Evolutionary conservation across 2,888 invertebrate genomes (phyloP).

Genomic region (Margaritifera margaritifera): DNA sequence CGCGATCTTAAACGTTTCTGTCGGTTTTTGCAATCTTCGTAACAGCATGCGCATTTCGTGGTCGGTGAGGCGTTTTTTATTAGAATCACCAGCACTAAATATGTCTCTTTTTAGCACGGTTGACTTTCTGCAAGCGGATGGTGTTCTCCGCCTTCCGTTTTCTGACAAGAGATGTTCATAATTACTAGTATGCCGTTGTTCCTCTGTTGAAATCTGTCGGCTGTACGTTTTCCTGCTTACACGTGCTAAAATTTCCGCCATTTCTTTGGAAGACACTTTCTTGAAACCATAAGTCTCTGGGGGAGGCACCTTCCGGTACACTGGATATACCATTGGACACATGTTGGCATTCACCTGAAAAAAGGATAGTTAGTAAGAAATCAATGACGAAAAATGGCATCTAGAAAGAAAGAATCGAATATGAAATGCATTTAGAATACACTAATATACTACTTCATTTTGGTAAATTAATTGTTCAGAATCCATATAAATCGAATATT

Average conservation of each 20-base stretch:
- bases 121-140: slow-evolving; percentile 34
- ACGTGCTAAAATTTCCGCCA: slow-evolving; percentile 42
- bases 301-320: slow-evolving; percentile 6
- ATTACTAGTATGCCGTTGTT: slow-evolving; percentile 36
- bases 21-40: slow-evolving; percentile 43
- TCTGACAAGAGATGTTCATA: slow-evolving; percentile 35
- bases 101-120: slow-evolving; percentile 1
- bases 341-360: background rate
- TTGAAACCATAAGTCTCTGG: slow-evolving; percentile 41
- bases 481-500: too few relatives aligned
- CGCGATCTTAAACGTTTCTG: slow-evolving; percentile 25
- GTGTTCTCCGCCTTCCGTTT: slow-evolving; percentile 30
- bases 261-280: slow-evolving; percentile 39
- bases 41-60: slow-evolving; percentile 42
- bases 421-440: too few relatives aligned
- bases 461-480: too few relatives aligned
- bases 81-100: background rate
- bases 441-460: too few relatives aligned
- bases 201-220: slow-evolving; percentile 37
- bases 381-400: too few relatives aligned
- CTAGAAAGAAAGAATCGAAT: too few relatives aligned
- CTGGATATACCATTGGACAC: background rate
- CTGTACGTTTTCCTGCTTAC: slow-evolving; percentile 42
- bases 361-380: too few relatives aligned
- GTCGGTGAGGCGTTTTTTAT: slow-evolving; percentile 33